These are phyloP conservation scores for Poeciliopsis gracilis DNA, from an alignment of 2,797 vertebrate genomes.

Conservation along the genomic window DNA sequence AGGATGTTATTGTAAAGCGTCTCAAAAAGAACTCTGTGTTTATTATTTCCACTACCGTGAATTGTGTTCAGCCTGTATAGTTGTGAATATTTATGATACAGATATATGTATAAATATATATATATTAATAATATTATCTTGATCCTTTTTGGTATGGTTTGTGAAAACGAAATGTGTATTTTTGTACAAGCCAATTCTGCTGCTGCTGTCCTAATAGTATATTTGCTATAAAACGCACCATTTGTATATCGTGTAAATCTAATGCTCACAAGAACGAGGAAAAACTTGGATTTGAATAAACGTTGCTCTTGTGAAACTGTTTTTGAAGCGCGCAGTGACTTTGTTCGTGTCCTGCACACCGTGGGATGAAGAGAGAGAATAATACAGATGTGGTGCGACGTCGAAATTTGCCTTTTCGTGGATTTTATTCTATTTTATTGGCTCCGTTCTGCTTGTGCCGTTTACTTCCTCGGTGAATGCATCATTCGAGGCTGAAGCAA, in stretches of 20 bases:
- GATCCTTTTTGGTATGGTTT: slow-evolving; percentile 55
- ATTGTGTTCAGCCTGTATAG: slow-evolving; percentile 80
- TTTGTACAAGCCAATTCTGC: slow-evolving; percentile 94
- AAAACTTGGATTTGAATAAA: slow-evolving; percentile 70
- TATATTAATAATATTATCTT: slow-evolving; percentile 70
- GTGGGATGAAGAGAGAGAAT: neutral
- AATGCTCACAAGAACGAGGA: slow-evolving; percentile 54
- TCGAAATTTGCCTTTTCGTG: neutral
- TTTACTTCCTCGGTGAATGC: neutral
- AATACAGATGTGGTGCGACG: no score
- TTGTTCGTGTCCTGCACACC: neutral
- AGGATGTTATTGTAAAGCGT: slow-evolving; percentile 27
- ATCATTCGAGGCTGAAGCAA: slow-evolving; percentile 13
- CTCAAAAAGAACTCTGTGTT: slow-evolving; percentile 46
- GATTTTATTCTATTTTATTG: neutral
- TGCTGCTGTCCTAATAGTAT: slow-evolving; percentile 86
- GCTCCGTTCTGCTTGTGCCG: neutral
- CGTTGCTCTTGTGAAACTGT: slow-evolving; percentile 63
- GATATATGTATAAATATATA: slow-evolving; percentile 63
- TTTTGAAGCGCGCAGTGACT: neutral
- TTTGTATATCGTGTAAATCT: slow-evolving; percentile 75
- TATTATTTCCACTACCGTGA: slow-evolving; percentile 77
- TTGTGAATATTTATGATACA: slow-evolving; percentile 88
- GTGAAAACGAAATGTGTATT: slow-evolving; percentile 90
- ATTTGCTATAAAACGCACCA: slow-evolving; percentile 76